These are phyloP conservation scores for Halichoerus grypus DNA, from an alignment of 2,113 vertebrate genomes.

Conservation along the genomic window DNA sequence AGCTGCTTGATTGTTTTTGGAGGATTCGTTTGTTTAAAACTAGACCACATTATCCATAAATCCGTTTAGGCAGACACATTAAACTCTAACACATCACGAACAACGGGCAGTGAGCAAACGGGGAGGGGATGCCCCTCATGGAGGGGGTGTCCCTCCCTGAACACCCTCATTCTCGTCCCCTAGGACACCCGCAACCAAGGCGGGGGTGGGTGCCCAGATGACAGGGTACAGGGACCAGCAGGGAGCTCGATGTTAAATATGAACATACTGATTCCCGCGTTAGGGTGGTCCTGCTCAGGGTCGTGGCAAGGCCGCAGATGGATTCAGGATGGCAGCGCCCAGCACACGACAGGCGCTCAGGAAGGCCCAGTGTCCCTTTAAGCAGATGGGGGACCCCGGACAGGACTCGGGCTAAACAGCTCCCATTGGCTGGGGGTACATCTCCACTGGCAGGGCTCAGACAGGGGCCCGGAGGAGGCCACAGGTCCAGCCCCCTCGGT, in stretches of 20 bases:
- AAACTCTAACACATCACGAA: neutral
- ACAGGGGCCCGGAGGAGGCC: neutral
- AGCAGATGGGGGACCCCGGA: neutral
- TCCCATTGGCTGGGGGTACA: fast-evolving
- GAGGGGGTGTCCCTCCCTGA: too few species aligned
- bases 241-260: neutral
- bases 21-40: constrained; percentile 8
- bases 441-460: neutral
- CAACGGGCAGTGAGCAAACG: neutral
- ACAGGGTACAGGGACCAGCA: neutral
- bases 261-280: neutral
- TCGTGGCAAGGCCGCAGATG: neutral
- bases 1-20: neutral
- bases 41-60: neutral
- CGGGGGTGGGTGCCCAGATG: neutral
- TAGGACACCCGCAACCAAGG: neutral
- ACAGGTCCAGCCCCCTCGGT: neutral
- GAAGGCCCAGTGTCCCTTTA: neutral
- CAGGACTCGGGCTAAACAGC: neutral
- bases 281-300: neutral
- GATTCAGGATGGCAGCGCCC: too few species aligned
- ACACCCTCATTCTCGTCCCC: neutral
- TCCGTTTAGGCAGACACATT: neutral
- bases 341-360: neutral
- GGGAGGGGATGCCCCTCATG: too few species aligned